Percentiles rank a stretch among this genome's conserved stretches.
These are phyloP conservation scores for Silvanus unidentatus DNA, from an alignment of 2,888 invertebrate genomes.

Conservation along the genomic window DNA sequence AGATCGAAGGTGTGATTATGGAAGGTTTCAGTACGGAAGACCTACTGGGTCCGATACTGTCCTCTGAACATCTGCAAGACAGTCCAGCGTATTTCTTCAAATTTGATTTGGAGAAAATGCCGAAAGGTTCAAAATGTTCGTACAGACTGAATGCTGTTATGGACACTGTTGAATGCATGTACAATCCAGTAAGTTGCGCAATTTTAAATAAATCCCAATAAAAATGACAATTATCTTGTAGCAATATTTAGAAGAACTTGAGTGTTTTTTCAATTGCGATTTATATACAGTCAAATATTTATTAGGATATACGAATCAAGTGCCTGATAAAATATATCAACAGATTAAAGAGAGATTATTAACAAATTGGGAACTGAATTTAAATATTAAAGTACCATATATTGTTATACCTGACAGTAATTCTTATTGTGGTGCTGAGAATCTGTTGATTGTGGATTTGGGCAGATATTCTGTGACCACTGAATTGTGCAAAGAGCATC, in stretches of 20 bases:
- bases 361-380: constrained; percentile 51
- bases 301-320: constrained; percentile 17
- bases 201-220: no score
- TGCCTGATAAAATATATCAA: constrained; percentile 21
- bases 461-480: constrained; percentile 65
- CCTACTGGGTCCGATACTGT: constrained; percentile 60
- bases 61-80: constrained; percentile 55
- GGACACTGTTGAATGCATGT: constrained; percentile 70
- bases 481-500: constrained; percentile 64
- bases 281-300: constrained; percentile 18
- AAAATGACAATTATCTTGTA: constrained; percentile 15
- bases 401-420: constrained; percentile 71
- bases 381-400: constrained; percentile 71
- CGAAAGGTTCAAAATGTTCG: constrained; percentile 64
- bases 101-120: constrained; percentile 68
- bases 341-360: constrained; percentile 30
- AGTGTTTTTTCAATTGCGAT: constrained; percentile 21
- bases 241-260: constrained; percentile 31
- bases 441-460: constrained; percentile 65
- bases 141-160: constrained; percentile 61
- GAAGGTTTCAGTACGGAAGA: constrained; percentile 68
- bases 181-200: constrained; percentile 62
- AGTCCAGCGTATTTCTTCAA: constrained; percentile 66
- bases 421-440: constrained; percentile 59
- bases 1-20: constrained; percentile 67